These are phyloP conservation scores for Ammodytes marinus DNA, from an alignment of 2,113 vertebrate species.

Conservation along the genomic window DNA sequence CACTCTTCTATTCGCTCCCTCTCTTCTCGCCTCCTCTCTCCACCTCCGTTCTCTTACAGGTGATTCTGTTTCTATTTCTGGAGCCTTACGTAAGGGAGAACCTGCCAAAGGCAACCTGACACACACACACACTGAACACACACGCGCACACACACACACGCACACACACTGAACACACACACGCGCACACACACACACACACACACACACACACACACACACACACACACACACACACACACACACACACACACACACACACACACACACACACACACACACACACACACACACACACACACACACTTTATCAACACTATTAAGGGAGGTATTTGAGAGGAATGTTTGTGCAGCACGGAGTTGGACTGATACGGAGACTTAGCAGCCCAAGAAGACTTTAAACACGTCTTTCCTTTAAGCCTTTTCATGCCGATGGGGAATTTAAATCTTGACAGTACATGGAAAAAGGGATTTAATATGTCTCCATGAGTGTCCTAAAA, in stretches of 20 bases:
- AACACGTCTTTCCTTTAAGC: not conserved
- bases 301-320: not conserved
- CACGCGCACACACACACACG: conserved; percentile 13
- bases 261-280: conserved; percentile 1
- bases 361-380: conserved; percentile 38
- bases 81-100: conserved; percentile 60
- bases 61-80: conserved; percentile 69
- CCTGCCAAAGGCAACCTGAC: conserved; percentile 62
- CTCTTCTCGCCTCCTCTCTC: conserved; percentile 1
- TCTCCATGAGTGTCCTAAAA: conserved; percentile 7
- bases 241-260: conserved; percentile 13
- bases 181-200: too few species aligned
- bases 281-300: conserved; percentile 20
- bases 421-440: conserved; percentile 32
- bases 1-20: not conserved
- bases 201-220: conserved; percentile 10
- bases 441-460: conserved; percentile 15
- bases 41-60: conserved; percentile 57
- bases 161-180: not conserved
- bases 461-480: conserved; percentile 19
- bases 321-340: conserved; percentile 19
- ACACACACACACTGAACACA: conserved; percentile 8
- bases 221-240: not conserved
- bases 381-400: conserved; percentile 19
- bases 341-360: conserved; percentile 27